A percentile compares a stretch with the other conserved stretches of the same genome.
Conservation (phyloP, 2,797 vertebrate genomes). For the Hipposideros larvatus region DNA sequence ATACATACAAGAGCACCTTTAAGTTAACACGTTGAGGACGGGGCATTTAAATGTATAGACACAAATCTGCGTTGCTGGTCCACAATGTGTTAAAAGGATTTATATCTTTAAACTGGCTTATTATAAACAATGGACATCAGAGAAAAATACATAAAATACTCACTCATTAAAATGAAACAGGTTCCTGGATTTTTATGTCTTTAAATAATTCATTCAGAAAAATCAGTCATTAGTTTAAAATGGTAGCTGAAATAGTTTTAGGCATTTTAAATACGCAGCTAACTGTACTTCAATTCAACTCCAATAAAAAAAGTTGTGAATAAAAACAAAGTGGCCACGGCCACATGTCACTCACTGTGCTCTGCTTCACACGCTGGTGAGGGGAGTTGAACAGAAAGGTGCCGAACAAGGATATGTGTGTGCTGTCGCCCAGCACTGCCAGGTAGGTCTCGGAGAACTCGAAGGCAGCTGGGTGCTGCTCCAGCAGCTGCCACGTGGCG, state of each 20-base stretch:
- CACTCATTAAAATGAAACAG: conserved; percentile 22
- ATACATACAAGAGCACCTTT: background rate
- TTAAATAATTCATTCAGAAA: background rate
- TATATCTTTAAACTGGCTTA: conserved; percentile 14
- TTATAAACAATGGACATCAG: background rate
- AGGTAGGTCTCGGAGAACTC: conserved; percentile 97
- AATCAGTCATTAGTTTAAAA: background rate
- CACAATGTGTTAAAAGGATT: background rate
- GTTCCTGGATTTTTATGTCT: background rate
- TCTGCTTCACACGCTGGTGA: conserved; percentile 93
- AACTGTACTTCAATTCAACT: background rate
- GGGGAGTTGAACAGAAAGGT: conserved; percentile 98
- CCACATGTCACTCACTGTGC: conserved; percentile 90
- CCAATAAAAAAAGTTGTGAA: background rate
- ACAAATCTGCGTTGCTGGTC: no score
- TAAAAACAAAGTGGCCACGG: rapidly evolving
- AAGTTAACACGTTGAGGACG: background rate
- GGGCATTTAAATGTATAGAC: no score
- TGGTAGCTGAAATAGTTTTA: background rate
- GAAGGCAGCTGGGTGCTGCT: conserved; percentile 96
- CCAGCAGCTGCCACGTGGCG: conserved; percentile 97
- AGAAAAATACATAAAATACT: background rate
- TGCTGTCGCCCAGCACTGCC: conserved; percentile 94
- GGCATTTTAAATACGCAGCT: background rate
- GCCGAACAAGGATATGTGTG: conserved; percentile 95